phyloP scores from a whole-genome alignment of 2,113 vertebrate genomes.

The Bubo bubo region DNA sequence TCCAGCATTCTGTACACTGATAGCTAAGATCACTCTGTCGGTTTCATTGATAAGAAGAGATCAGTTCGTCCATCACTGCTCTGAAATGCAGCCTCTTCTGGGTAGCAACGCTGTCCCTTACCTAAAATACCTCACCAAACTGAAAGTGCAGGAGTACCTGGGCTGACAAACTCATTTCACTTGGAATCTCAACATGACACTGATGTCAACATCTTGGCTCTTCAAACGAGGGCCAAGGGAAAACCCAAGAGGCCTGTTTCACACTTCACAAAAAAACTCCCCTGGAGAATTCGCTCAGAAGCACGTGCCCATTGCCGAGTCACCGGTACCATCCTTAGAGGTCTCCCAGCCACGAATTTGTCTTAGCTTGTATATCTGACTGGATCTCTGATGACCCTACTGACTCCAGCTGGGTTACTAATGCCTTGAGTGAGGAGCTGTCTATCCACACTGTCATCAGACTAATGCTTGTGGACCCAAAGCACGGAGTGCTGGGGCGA shows the following conservation, averaged over 20 bases:
- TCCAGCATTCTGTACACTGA: background rate
- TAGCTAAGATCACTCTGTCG: rapidly evolving
- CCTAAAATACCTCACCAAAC: background rate
- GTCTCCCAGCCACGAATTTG: background rate
- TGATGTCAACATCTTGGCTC: background rate
- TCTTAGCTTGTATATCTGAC: background rate
- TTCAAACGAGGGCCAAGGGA: background rate
- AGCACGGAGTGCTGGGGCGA: rapidly evolving
- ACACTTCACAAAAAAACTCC: background rate
- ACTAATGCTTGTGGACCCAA: background rate
- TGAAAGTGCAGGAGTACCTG: background rate
- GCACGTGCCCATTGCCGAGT: background rate
- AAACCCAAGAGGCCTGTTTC: background rate
- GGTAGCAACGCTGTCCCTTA: background rate
- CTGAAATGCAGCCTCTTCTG: background rate
- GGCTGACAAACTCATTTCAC: background rate
- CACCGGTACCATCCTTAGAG: background rate
- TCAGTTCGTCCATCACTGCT: background rate
- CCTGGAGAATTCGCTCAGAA: background rate
- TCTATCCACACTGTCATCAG: background rate
- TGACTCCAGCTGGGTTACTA: background rate
- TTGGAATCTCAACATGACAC: background rate
- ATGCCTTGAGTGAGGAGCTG: background rate
- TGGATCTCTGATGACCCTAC: background rate
- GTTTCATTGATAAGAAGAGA: background rate